A percentile compares a stretch with the other conserved stretches of the same genome.
phyloP scores from a whole-genome alignment of 2,888 invertebrate genomes.

The Podotricha telesiphe region DNA sequence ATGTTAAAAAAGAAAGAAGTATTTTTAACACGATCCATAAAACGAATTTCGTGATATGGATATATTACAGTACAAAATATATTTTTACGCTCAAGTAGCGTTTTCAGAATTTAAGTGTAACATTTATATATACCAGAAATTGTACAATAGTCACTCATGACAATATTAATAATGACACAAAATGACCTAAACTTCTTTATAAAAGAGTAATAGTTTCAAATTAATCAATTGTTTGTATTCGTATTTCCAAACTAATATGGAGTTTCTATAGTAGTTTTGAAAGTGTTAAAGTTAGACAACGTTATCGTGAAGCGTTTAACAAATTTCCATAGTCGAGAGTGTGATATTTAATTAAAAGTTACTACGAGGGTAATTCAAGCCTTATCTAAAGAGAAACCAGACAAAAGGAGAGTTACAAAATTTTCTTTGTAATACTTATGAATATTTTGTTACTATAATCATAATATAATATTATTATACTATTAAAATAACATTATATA shows the following conservation, averaged over 20 bases:
- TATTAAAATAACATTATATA: too few relatives aligned
- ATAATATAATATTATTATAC: too few relatives aligned
- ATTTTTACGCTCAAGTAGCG: too few relatives aligned
- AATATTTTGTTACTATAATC: background rate
- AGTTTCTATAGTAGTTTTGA: slow-evolving; percentile 25
- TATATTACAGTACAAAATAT: too few relatives aligned
- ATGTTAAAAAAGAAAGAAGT: too few relatives aligned
- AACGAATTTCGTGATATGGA: too few relatives aligned
- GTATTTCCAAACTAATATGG: slow-evolving; percentile 14
- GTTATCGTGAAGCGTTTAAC: slow-evolving; percentile 32
- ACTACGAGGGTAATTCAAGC: slow-evolving; percentile 12
- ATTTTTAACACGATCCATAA: too few relatives aligned
- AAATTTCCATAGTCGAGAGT: slow-evolving; percentile 30
- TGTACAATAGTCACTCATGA: too few relatives aligned
- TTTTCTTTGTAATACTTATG: background rate
- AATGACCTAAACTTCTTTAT: background rate
- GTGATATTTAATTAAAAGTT: slow-evolving; percentile 36
- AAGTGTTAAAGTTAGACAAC: slow-evolving; percentile 32
- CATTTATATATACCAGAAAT: too few relatives aligned
- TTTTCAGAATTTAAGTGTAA: too few relatives aligned
- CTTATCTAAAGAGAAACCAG: slow-evolving; percentile 17
- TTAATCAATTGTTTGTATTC: slow-evolving; percentile 20
- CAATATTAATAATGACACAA: too few relatives aligned
- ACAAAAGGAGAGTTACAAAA: slow-evolving; percentile 11
- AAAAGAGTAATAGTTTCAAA: background rate